Conservation (phyloP, 2,888 invertebrate genomes). For the Drosophila setosimentum region DNA sequence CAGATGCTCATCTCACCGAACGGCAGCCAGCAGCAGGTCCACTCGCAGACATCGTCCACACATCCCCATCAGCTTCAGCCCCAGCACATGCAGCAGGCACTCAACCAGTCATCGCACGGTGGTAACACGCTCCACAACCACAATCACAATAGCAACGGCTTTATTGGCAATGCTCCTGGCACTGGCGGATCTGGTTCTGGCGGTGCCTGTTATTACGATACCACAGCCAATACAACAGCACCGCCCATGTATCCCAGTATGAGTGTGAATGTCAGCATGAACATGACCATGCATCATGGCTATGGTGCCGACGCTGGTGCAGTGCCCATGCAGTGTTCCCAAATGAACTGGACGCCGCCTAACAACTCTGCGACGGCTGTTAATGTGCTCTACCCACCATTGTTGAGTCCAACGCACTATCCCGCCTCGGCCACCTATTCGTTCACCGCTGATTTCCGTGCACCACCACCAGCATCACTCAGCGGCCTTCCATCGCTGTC, state of each 20-base stretch:
- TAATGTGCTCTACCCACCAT: conserved; percentile 88
- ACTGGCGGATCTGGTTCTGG: conserved; percentile 35
- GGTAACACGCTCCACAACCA: conserved; percentile 70
- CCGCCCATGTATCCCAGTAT: conserved; percentile 93
- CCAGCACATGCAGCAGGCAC: conserved; percentile 72
- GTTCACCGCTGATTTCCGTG: conserved; percentile 92
- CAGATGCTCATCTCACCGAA: conserved; percentile 89
- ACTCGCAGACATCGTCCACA: conserved; percentile 51
- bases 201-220: conserved; percentile 83
- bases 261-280: conserved; percentile 98
- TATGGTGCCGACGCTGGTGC: conserved; percentile 85
- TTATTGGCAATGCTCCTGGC: conserved; percentile 35
- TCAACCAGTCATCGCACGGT: conserved; percentile 76
- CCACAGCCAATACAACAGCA: conserved; percentile 65
- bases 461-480: conserved; percentile 86
- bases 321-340: conserved; percentile 87
- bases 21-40: conserved; percentile 61
- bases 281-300: conserved; percentile 98
- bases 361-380: conserved; percentile 87
- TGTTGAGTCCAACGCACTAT: conserved; percentile 89
- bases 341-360: conserved; percentile 91
- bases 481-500: conserved; percentile 85
- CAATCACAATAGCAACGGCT: conserved; percentile 30
- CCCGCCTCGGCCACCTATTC: conserved; percentile 91
- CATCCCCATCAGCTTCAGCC: conserved; percentile 61